A percentile compares a stretch with the other conserved stretches of the same genome.
Conservation (phyloP, 2,888 invertebrate species). For the Drosophila yooni region DNA sequence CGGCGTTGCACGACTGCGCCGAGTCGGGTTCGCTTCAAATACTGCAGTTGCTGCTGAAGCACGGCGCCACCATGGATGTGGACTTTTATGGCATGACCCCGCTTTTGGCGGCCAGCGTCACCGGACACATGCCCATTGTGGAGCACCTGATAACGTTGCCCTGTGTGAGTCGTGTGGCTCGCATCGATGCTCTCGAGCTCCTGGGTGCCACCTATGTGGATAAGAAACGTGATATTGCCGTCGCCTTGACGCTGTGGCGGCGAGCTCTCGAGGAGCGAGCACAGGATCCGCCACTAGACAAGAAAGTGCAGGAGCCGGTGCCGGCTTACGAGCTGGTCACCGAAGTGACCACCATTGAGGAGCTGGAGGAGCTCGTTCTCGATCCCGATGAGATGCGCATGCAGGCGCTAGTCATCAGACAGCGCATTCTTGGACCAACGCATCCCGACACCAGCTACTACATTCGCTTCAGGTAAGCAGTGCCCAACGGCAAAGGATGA, state of each 20-base stretch:
- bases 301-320: slow-evolving; percentile 90
- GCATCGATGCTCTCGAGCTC: slow-evolving; percentile 95
- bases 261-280: slow-evolving; percentile 94
- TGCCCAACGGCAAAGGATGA: not conserved
- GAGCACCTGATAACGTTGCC: slow-evolving; percentile 93
- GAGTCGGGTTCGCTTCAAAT: slow-evolving; percentile 98
- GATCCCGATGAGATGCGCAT: slow-evolving; percentile 98
- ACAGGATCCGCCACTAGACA: slow-evolving; percentile 89
- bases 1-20: slow-evolving; percentile 98
- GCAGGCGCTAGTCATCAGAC: slow-evolving; percentile 96
- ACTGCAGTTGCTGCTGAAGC: slow-evolving; percentile 93
- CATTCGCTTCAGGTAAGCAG: slow-evolving; percentile 89
- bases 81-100: slow-evolving; percentile 99
- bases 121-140: slow-evolving; percentile 96
- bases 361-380: slow-evolving; percentile 93
- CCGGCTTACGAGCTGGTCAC: slow-evolving; percentile 95
- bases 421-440: slow-evolving; percentile 95
- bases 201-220: slow-evolving; percentile 98
- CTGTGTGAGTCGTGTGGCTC: slow-evolving; percentile 90
- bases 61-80: slow-evolving; percentile 96
- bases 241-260: slow-evolving; percentile 95
- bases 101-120: slow-evolving; percentile 95
- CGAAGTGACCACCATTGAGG: slow-evolving; percentile 92
- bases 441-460: slow-evolving; percentile 99
- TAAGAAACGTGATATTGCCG: slow-evolving; percentile 96